Base-by-base conservation (phyloP, 2,797 vertebrate species). In the Uromys caudimaculatus region DNA sequence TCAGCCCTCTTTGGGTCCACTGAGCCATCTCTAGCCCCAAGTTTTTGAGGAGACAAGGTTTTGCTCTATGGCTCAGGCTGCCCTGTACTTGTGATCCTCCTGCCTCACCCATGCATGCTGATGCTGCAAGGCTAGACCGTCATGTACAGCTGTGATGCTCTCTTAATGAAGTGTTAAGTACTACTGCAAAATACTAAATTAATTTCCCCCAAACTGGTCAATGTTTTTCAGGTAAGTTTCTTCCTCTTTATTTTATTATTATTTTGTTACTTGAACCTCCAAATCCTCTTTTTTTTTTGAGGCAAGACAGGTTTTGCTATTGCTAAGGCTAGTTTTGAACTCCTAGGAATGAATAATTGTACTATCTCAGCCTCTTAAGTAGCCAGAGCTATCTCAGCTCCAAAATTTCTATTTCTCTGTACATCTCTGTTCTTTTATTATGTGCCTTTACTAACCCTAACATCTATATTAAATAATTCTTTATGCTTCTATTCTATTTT, bases 351-450 rank as follows among this genome's bases (percentile, higher is more conserved):
- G 64, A 67, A 35, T 14, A 67, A 32, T 76, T 32, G 21, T 82
- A 23, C 3, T 35, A 21, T 76, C 21, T 58, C 21, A 38, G 84
- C 16, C 62, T 81, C 32, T 27, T 38, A 16, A 81, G 52, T 71
- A 54, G 23, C 84, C 69, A 52, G 38, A 38, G 52, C 76, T 44
- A 62, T 29, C 54, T 67, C 56, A 47, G 76, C 23, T 81, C 54
- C 54, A 92, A 89, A 78, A 32, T 60, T 93, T 44, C 91, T 56
- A 89, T 67, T 71, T 89, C 84, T 73, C 41, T 16, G 19, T 38
- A 50, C 87, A 84, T 94, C 17, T 71, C 73, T 96, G 23, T 83
- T 81, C 38, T 96, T 90, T 90, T 17, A 83, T 85, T 94, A 67
- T 69, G n/a, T 76, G 4, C 35, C 2, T 56, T 19, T 82, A 62